Conservation (phyloP, 2,888 invertebrate genomes). For the Ypsolopha scabrella region DNA sequence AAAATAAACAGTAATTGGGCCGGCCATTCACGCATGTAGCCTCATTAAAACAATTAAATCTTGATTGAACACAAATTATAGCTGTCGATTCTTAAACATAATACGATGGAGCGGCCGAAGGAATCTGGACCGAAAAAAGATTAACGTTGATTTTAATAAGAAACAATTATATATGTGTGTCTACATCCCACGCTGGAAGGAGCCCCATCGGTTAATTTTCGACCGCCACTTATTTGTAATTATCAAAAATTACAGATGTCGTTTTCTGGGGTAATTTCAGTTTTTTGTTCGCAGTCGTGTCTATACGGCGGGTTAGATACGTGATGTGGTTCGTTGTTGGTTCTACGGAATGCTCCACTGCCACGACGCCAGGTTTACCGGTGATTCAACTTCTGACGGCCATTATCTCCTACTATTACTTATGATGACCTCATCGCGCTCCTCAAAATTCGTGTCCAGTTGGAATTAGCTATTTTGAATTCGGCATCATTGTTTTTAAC, state of each 20-base stretch:
- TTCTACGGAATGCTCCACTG: background rate
- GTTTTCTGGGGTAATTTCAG: conserved; percentile 47
- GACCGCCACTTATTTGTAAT: conserved; percentile 52
- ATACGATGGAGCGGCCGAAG: conserved; percentile 55
- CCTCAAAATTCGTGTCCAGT: too few relatives aligned
- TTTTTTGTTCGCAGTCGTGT: conserved; percentile 34
- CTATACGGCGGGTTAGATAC: conserved; percentile 9
- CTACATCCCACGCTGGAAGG: conserved; percentile 61
- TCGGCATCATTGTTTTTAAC: too few relatives aligned
- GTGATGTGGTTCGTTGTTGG: conserved; percentile 11
- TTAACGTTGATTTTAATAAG: conserved; percentile 69
- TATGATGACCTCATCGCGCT: too few relatives aligned
- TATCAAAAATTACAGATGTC: conserved; percentile 65
- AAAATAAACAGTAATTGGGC: conserved; percentile 71
- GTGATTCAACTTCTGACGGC: background rate
- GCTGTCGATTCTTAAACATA: conserved; percentile 70
- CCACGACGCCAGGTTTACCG: background rate
- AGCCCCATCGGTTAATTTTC: conserved; percentile 49
- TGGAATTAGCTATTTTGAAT: too few relatives aligned
- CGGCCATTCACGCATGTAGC: conserved; percentile 68
- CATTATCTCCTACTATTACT: background rate
- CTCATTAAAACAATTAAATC: conserved; percentile 72
- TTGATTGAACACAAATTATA: conserved; percentile 71
- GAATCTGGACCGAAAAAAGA: conserved; percentile 66
- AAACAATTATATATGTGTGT: conserved; percentile 64